Base-by-base conservation (phyloP, 2,113 vertebrate species). In the Sapajus apella region DNA sequence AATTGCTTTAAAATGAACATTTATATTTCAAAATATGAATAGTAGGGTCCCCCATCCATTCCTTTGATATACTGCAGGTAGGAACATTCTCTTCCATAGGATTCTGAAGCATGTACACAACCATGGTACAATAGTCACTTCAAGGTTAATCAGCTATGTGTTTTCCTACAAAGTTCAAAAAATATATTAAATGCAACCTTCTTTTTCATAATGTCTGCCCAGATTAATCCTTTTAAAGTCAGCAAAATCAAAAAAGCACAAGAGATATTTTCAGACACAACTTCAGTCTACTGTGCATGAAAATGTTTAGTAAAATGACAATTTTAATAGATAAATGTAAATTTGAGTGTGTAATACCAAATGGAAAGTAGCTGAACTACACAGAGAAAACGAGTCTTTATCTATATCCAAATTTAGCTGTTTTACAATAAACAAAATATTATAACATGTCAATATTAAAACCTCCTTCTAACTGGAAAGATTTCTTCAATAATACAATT, bases 251-350 rank as follows among this genome's bases (percentile, higher is more conserved):
- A 96, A 97, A 96, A 64, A 94, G 80, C 88, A 94, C 95, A 97
- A 97, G 80, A 12, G 30, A 97, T 98, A 96, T 98, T 97, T 98
- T 98, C 85, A 87, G 98, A 98, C 97, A 98, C 97, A 99, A 98
- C 87, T 97, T 98, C 5, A 98, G 98, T 89, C 97, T 98, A 98
- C 58, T 98, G 97, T 98, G 98, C 97, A 98, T 98, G 98, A 98
- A 98, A 98, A 98, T 88, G 97, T 97, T 98, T 98, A 98, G 98
- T 98, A 99, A 99, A 98, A 99, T 99, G 98, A 98, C 98, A 98
- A 98, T 98, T 98, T 98, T 98, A 98, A 98, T 97, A 98, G 98
- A 55, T 97, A 98, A 98, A 98, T 98, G 98, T 98, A 98, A 98
- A 98, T 98, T 97, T 98, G 98, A 98, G 96, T 98, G 98, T 98